A percentile compares a stretch with the other conserved stretches of the same genome.
These are phyloP conservation scores for Thamnophis elegans DNA, from an alignment of 2,797 vertebrate genomes.

Conservation along the genomic window DNA sequence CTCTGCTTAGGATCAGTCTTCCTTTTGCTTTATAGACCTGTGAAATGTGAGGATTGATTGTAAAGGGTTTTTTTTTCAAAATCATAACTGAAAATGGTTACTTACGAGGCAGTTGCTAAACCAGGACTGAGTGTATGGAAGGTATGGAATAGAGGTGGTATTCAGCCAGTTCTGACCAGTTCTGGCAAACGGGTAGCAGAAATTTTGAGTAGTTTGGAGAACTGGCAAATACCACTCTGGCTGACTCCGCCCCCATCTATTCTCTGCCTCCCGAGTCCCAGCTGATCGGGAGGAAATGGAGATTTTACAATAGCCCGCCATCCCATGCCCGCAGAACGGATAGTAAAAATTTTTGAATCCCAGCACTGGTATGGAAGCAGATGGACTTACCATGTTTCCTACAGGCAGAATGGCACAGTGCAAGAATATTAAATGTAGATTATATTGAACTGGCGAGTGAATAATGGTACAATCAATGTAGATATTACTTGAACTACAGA, in stretches of 20 bases:
- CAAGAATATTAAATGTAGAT: background rate
- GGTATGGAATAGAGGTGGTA: background rate
- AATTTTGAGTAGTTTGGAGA: too few relatives aligned
- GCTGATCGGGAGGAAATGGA: too few relatives aligned
- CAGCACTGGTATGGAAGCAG: background rate
- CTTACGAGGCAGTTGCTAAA: background rate
- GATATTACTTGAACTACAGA: too few relatives aligned
- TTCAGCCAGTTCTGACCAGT: too few relatives aligned
- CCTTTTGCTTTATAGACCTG: background rate
- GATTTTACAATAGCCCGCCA: too few relatives aligned
- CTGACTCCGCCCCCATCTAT: too few relatives aligned
- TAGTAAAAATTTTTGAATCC: too few relatives aligned
- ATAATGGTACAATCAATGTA: background rate
- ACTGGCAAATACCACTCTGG: too few relatives aligned
- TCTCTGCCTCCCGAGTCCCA: too few relatives aligned
- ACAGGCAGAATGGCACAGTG: too few relatives aligned
- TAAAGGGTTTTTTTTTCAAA: background rate
- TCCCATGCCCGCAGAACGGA: too few relatives aligned
- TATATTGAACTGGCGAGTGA: background rate
- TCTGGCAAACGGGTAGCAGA: too few relatives aligned
- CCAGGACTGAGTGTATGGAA: background rate
- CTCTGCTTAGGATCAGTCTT: background rate
- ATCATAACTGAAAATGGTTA: background rate
- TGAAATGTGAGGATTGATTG: background rate
- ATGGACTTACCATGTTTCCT: background rate